Percentiles rank a stretch among this genome's conserved stretches.
These are phyloP conservation scores for Esox masquinongy DNA, from an alignment of 2,797 vertebrate species.

Conservation along the genomic window DNA sequence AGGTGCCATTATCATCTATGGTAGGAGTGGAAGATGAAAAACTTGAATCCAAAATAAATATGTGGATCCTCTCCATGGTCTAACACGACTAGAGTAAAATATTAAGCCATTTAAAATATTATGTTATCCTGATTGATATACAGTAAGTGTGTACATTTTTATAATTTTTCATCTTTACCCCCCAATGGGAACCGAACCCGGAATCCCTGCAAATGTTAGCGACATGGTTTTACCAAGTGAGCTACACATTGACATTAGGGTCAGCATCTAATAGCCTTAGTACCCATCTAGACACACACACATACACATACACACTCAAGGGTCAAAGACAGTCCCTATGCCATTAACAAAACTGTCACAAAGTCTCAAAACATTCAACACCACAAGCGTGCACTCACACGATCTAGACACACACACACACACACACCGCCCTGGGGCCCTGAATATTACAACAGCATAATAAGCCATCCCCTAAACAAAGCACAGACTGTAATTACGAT, in stretches of 20 bases:
- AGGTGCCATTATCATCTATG: background rate
- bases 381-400: background rate
- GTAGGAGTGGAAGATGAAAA: background rate
- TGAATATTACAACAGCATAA: conserved; percentile 78
- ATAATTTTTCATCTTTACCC: background rate
- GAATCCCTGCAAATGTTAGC: background rate
- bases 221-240: too few relatives aligned
- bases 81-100: background rate
- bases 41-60: background rate
- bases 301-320: conserved; percentile 7
- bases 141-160: background rate
- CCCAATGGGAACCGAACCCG: too few relatives aligned
- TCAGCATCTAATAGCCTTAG: background rate
- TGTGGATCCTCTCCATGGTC: too few relatives aligned
- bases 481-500: conserved; percentile 81
- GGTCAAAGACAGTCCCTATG: conserved; percentile 64
- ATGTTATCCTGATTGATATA: background rate
- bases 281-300: background rate
- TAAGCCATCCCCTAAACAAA: conserved; percentile 82
- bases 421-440: conserved; percentile 62
- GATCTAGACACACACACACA: background rate
- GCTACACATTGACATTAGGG: background rate
- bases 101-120: background rate
- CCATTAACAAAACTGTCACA: conserved; percentile 70
- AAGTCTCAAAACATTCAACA: conserved; percentile 63